Base-by-base conservation (phyloP, 2,888 invertebrate species). In the Deilephila porcellus region DNA sequence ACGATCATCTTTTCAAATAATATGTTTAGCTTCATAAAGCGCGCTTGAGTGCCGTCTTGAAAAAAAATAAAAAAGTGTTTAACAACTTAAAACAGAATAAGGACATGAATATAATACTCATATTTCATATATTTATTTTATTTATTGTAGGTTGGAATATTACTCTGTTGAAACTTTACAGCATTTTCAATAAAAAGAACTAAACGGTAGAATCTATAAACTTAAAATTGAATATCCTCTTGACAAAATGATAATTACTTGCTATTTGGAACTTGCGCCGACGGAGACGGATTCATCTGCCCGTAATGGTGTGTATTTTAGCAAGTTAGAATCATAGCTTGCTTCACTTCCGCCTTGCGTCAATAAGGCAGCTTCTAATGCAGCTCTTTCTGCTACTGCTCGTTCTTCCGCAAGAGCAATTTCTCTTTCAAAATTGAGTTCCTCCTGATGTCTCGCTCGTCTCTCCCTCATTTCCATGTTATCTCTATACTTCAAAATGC, bases 291-390 rank as follows among this genome's bases (percentile, higher is more conserved):
- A 73, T 75, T 86, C 87, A 56, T 86, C 86, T 17, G 80, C 83
- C 70, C 79, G 80, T 75, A 88, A 75, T 4, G 91, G 80, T 60
- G 81, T 80, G 75, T 94, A 94, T 73, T 88, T 86, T 1, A 87
- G 3, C 52, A 94, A 79, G 83, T 94, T 93, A 4, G 93, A 90
- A 84, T 94, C 94, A 78, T 88, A 91, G 74, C 89, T 93, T 62
- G 89, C 88, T 85, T 93, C 93, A 80, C 94, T 93, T 2, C 90
- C 94, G 70, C 89, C 92, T 74, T 88, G 87, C 19, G 82, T 80
- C 59, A 87, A 77, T 53, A 89, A 74, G 3, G 87, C 86, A 59
- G 87, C 87, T 81, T 91, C 90, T 78, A 87, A 80, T 5, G 90
- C 90, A 37, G 89, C 88, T 79, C 83, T 87, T 78, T 93, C 92